phyloP scores from a whole-genome alignment of 2,888 invertebrate genomes.

The Cephus spinipes region DNA sequence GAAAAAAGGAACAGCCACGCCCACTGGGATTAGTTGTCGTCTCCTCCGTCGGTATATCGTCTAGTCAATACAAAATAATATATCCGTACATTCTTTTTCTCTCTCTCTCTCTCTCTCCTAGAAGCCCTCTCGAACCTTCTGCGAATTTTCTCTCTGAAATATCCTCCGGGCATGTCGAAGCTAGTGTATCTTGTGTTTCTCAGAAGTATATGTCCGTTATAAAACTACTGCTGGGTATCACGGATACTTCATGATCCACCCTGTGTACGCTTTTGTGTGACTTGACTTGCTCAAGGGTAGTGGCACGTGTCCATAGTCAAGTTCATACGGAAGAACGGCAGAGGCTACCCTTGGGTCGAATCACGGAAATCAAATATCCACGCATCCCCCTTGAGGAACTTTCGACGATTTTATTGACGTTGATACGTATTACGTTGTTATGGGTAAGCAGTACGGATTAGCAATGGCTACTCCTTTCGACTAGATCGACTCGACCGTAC shows the following conservation, averaged over 20 bases:
- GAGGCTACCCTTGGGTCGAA: neutral
- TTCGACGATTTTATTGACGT: neutral
- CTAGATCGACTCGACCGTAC: neutral
- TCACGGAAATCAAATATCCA: neutral
- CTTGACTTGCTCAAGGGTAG: neutral
- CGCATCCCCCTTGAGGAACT: neutral
- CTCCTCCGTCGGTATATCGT: too few relatives aligned
- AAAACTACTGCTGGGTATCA: neutral
- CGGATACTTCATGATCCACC: neutral
- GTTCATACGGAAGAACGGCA: neutral
- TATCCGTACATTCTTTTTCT: too few relatives aligned
- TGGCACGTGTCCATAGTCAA: neutral
- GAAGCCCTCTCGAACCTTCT: too few relatives aligned
- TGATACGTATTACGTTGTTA: too few relatives aligned
- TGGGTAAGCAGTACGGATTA: too few relatives aligned
- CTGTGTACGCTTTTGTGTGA: neutral
- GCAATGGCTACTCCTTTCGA: neutral
- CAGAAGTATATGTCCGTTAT: neutral
- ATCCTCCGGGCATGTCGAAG: too few relatives aligned
- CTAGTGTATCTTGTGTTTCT: too few relatives aligned
- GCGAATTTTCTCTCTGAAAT: too few relatives aligned
- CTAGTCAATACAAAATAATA: too few relatives aligned
- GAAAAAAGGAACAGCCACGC: neutral
- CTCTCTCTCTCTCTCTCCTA: too few relatives aligned
- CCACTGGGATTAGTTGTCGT: neutral